Evolutionary conservation across 2,888 invertebrate species (phyloP), one percentile per base, ranked within the genome.

Genomic region (Odiellus spinosus): DNA sequence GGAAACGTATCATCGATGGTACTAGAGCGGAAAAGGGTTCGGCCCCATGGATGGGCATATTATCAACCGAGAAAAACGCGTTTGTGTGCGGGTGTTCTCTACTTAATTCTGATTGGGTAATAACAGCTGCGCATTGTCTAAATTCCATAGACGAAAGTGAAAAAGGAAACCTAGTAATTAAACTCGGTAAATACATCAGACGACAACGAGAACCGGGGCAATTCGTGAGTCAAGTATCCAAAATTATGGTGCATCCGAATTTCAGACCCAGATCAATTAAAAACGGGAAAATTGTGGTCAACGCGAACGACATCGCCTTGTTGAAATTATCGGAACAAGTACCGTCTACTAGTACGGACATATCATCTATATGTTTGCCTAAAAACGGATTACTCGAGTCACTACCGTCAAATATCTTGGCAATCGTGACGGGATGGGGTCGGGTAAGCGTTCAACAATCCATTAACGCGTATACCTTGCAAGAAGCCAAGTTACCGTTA

Each of bases 121-220:
- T 57, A 3, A 56, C 57, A 14, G 57, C 57, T 5, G 56, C 56
- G 11, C 57, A 57, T 43, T 57, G 57, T 38, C 48, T 57, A 44
- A 36, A 18, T 14, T 41, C 39, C 34, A 38, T 18, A 8, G 45
- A 49, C 8, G 39, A 48, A 12, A n/a, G n/a, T n/a, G 35, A 32
- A 19, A 39, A 20, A 4, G 44, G 48, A 4, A 43, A 45, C 12
- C 38, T 56, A 2, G 20, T 44, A 11, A 47, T 57, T 2, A 56
- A 54, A 43, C 51, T 57, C 14, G 57, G 57, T 3, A 57, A 56
- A 36, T 47, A 52, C 32, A 52, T 52, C 32, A 40, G 51, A 38
- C 26, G 48, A 15, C 48, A 42, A 17, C 39, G 38, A 38, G 57
- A 57, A 34, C 40, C 44, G 12, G 49, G 48, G 4, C 56, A 57